Evolutionary conservation across 1,140 invertebrate species (phyloP), one percentile per base, ranked within the genome.

Genomic region (Cephus cinctus): DNA sequence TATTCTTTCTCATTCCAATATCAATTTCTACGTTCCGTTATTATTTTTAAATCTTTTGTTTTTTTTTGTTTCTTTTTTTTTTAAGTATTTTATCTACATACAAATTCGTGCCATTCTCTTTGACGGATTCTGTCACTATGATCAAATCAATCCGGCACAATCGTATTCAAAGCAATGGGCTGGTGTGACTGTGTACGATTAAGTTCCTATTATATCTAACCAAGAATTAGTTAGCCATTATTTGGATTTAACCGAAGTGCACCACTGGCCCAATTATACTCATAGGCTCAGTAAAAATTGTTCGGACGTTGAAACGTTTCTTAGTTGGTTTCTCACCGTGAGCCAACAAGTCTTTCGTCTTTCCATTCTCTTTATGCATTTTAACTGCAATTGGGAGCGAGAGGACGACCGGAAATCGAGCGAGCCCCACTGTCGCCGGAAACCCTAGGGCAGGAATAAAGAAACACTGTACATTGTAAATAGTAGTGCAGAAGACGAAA

Each of bases 381-480:
- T 30, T 1, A 36, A 8, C 14, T 8, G 19, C 14, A 36, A 9
- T 30, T 30, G 12, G 8, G 12, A 30, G 27, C 9, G 8, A 9
- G 8, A 9, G 27, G 9, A 30, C 1, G 27, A 18, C 14, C 20
- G 39, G 9, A 21, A 23, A 18, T 57, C 44, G 40, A 51, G 52
- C 44, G 22, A 35, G 47, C 40, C 39, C 25, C 42, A 18, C 38
- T 44, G 21, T 38, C 59, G 53, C 41, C 54, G 43, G 56, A 62
- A 61, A 63, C 68, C 58, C 62, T 74, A 73, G 63, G 65, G 59
- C 70, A 68, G 58, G 61, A 69, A 65, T 64, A 66, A 43, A 65
- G 43, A 68, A 55, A 59, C 52, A 65, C 61, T 76, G 72, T 75
- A 76, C 63, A 74, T 75, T 76, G 74, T 76, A 76, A 72, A 76